Evolutionary conservation across 1,140 invertebrate genomes (phyloP).

Genomic region (Heliothis virescens): DNA sequence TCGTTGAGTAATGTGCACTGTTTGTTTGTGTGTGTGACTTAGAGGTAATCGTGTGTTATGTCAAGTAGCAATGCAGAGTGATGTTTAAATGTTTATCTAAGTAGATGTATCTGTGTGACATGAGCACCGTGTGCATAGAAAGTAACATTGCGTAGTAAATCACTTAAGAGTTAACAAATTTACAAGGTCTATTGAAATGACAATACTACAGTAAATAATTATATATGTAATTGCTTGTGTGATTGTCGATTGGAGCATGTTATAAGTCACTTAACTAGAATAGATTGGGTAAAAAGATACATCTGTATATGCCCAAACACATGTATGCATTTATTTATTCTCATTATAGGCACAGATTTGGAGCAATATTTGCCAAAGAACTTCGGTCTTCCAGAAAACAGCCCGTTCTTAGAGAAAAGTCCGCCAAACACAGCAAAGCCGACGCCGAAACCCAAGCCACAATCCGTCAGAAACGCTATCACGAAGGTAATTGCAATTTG

Average conservation of each 20-base stretch:
- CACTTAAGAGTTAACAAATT: conserved; percentile 6
- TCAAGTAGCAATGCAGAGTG: conserved; percentile 16
- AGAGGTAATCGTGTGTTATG: not conserved
- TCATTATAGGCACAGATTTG: conserved; percentile 85
- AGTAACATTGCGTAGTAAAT: conserved; percentile 27
- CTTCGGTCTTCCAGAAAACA: conserved; percentile 87
- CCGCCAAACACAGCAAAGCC: conserved; percentile 75
- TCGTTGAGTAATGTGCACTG: conserved; percentile 9
- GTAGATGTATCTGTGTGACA: conserved; percentile 27
- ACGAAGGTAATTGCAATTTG: conserved; percentile 72
- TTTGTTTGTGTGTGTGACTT: conserved; percentile 35
- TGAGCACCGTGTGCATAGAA: conserved; percentile 37
- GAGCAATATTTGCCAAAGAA: conserved; percentile 88
- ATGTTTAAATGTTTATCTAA: conserved; percentile 28
- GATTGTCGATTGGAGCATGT: not conserved
- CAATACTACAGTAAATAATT: not conserved
- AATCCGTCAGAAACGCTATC: conserved; percentile 72
- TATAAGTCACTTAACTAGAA: not conserved
- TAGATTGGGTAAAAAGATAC: not conserved
- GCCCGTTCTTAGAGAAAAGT: conserved; percentile 82
- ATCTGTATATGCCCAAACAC: not conserved
- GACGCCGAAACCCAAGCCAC: conserved; percentile 76
- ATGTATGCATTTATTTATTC: conserved; percentile 8
- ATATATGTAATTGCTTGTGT: not conserved
- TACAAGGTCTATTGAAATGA: not conserved